Conservation (phyloP, 2,888 invertebrate genomes). For the Lithophane semibrunnea region DNA sequence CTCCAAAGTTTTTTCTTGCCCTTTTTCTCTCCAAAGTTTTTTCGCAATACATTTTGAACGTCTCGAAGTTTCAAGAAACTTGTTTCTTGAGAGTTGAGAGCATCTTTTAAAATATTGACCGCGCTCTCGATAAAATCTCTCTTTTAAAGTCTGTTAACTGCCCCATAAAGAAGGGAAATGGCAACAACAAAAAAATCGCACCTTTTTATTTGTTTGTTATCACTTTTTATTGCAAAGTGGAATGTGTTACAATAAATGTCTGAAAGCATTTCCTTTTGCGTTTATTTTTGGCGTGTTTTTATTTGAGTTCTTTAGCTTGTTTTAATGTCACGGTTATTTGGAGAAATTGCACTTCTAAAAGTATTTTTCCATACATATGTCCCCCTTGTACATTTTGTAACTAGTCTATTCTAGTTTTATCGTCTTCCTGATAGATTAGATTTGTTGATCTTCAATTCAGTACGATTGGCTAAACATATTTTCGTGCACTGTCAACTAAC, state of each 20-base stretch:
- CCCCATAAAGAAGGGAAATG: conserved; percentile 22
- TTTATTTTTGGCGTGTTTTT: conserved; percentile 18
- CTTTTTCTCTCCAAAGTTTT: too few relatives aligned
- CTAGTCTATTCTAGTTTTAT: not conserved
- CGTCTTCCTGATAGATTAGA: conserved; percentile 6
- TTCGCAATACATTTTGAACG: conserved; percentile 24
- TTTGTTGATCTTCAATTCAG: conserved; percentile 41
- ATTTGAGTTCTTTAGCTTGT: conserved; percentile 2
- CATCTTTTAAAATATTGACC: conserved; percentile 4
- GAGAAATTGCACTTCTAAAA: not conserved
- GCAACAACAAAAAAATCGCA: conserved; percentile 4
- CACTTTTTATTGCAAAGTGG: conserved; percentile 30
- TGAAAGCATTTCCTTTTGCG: conserved; percentile 20
- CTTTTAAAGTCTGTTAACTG: conserved; percentile 37
- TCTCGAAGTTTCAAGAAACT: conserved; percentile 2
- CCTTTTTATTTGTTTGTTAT: conserved; percentile 32
- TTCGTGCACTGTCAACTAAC: conserved; percentile 51
- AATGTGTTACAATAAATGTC: conserved; percentile 32
- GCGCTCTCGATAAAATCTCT: conserved; percentile 17
- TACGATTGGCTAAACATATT: conserved; percentile 27
- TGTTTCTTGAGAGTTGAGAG: conserved; percentile 15
- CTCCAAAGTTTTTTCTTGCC: too few relatives aligned
- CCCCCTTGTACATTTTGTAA: not conserved
- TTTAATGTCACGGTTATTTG: conserved; percentile 35
- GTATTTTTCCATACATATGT: not conserved